These are phyloP conservation scores for Polymixis lichenea DNA, from an alignment of 2,888 invertebrate species.

Conservation along the genomic window DNA sequence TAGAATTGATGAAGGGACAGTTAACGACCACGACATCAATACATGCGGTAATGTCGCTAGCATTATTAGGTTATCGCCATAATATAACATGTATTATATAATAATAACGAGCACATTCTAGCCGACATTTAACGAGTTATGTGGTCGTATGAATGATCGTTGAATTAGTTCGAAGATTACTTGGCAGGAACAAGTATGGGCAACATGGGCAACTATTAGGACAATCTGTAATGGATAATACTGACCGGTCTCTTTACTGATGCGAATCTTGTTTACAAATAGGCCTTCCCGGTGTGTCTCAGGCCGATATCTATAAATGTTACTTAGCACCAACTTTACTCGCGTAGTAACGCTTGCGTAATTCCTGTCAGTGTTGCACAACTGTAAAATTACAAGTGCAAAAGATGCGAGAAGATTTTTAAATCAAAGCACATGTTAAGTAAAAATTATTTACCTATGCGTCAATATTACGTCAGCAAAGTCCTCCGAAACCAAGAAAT, in stretches of 20 bases:
- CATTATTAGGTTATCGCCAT: slow-evolving; percentile 7
- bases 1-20: slow-evolving; percentile 25
- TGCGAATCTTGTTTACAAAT: background rate
- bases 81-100: slow-evolving; percentile 13
- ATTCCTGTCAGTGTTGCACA: background rate
- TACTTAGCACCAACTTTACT: background rate
- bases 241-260: background rate
- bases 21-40: slow-evolving; percentile 27
- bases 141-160: slow-evolving; percentile 6
- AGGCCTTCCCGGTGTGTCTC: background rate
- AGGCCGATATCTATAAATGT: background rate
- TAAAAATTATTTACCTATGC: background rate
- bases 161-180: slow-evolving; percentile 17
- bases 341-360: background rate
- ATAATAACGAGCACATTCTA: slow-evolving; percentile 36
- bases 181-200: background rate
- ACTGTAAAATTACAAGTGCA: background rate
- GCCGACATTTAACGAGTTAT: slow-evolving; percentile 3
- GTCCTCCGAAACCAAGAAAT: background rate
- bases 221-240: background rate
- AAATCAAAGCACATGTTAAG: background rate
- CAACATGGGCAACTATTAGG: background rate
- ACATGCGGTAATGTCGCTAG: slow-evolving; percentile 15
- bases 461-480: background rate
- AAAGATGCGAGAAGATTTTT: background rate